These are phyloP conservation scores for Lerema accius DNA, from an alignment of 1,140 invertebrate species.

Conservation along the genomic window DNA sequence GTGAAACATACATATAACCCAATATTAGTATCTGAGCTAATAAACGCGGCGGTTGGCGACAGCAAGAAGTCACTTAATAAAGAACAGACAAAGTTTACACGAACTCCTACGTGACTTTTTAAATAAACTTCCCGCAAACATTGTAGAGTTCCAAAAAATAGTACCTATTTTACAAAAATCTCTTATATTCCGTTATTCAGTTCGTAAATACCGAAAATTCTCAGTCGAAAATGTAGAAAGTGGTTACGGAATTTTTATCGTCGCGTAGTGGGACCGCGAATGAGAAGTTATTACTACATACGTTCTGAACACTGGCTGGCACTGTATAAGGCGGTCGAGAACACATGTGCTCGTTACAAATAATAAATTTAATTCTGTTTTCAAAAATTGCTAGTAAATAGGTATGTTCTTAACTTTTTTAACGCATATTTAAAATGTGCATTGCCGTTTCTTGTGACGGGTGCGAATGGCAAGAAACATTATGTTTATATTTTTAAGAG, in stretches of 20 bases:
- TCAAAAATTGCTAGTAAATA: background rate
- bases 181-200: constrained; percentile 13
- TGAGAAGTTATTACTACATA: constrained; percentile 29
- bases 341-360: background rate
- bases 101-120: no score
- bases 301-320: constrained; percentile 10
- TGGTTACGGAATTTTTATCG: constrained; percentile 29
- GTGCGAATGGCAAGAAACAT: no score
- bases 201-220: constrained; percentile 24
- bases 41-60: no score
- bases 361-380: background rate
- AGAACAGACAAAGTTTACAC: no score
- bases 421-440: no score
- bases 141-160: constrained; percentile 3
- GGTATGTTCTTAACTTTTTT: no score
- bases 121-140: no score
- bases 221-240: constrained; percentile 26
- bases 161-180: constrained; percentile 9
- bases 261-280: constrained; percentile 21
- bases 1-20: no score
- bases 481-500: no score
- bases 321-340: constrained; percentile 13
- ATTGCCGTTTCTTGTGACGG: no score
- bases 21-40: no score
- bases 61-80: no score